phyloP scores from a whole-genome alignment of 2,797 vertebrate genomes.

The Pelobates cultripes region DNA sequence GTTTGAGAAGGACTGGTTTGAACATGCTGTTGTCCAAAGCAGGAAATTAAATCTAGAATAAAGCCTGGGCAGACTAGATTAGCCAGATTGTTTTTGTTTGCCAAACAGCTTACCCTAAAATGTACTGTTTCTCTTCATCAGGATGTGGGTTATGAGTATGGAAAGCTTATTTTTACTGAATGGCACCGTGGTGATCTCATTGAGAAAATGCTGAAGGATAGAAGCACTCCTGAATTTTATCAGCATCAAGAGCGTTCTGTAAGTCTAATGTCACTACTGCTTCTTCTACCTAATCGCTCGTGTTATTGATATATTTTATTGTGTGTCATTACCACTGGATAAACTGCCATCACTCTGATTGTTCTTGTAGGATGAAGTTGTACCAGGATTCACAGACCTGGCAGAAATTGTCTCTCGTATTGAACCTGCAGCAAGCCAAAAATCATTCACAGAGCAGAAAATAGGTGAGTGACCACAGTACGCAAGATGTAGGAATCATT shows the following conservation, averaged over 20 bases:
- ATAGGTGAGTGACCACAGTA: background rate
- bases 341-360: conserved; percentile 57
- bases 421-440: conserved; percentile 81
- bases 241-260: conserved; percentile 84
- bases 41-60: too few species aligned
- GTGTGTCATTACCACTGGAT: background rate
- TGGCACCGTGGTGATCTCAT: conserved; percentile 91
- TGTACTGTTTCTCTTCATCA: conserved; percentile 56
- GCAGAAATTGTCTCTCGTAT: conserved; percentile 95
- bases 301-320: background rate
- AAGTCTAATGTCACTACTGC: conserved; percentile 56
- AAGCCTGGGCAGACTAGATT: too few species aligned
- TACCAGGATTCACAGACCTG: conserved; percentile 91
- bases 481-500: too few species aligned
- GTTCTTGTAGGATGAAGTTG: background rate
- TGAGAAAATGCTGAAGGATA: conserved; percentile 90
- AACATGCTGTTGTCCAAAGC: too few species aligned
- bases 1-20: too few species aligned
- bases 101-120: too few species aligned
- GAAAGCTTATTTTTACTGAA: conserved; percentile 86
- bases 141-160: conserved; percentile 92
- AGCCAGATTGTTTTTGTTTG: too few species aligned
- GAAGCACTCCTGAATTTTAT: conserved; percentile 85
- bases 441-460: background rate
- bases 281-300: background rate